phyloP scores from a whole-genome alignment of 2,797 vertebrate genomes.

The Lithobates sylvaticus region DNA sequence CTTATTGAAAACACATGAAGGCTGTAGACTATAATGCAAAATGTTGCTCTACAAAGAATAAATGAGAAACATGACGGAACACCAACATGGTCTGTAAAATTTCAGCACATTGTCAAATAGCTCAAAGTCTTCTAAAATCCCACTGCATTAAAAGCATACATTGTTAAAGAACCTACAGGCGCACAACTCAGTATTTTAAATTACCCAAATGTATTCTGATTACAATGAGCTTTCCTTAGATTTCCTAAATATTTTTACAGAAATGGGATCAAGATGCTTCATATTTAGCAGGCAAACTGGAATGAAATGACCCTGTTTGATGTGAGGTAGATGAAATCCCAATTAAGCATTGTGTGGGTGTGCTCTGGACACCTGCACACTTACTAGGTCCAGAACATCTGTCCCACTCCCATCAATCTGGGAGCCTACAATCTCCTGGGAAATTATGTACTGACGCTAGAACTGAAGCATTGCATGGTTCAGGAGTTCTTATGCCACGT shows the following conservation, averaged over 20 bases:
- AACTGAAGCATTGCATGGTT: no score
- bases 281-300: neutral
- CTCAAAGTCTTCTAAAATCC: neutral
- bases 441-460: no score
- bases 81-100: constrained; percentile 45
- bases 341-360: neutral
- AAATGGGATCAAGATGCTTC: neutral
- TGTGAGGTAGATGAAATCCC: neutral
- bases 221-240: neutral
- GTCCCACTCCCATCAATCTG: neutral
- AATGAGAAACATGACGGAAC: constrained; percentile 62
- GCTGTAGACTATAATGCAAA: constrained; percentile 63
- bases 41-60: constrained; percentile 59
- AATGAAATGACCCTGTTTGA: neutral
- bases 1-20: constrained; percentile 70
- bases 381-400: neutral
- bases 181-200: neutral
- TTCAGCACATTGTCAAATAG: neutral
- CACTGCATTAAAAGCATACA: constrained; percentile 1
- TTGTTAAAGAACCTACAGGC: neutral
- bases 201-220: constrained; percentile 4
- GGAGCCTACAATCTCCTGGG: neutral
- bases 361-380: neutral
- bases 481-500: no score
- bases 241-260: neutral